These are phyloP conservation scores for Bryconaethiops microstoma DNA, from an alignment of 2,797 vertebrate species.

Conservation along the genomic window DNA sequence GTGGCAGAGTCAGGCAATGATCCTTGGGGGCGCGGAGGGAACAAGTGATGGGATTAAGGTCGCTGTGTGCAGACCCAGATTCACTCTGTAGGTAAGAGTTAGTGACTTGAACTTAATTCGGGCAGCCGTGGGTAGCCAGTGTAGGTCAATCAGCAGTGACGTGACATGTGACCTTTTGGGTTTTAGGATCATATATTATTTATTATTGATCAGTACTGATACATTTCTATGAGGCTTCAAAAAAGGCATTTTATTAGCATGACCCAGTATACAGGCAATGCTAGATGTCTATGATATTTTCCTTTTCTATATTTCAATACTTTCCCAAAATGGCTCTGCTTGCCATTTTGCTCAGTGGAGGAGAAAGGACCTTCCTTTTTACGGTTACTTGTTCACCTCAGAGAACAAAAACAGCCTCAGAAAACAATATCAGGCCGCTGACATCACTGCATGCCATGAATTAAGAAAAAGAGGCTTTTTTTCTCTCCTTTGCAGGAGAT, in stretches of 20 bases:
- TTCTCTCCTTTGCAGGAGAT: conserved; percentile 68
- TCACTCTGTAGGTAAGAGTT: too few species aligned
- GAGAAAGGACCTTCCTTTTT: conserved; percentile 26
- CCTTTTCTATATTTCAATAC: neutral
- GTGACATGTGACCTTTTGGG: too few species aligned
- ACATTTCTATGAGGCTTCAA: too few species aligned
- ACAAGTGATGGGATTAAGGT: too few species aligned
- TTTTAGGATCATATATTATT: too few species aligned
- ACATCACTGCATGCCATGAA: conserved; percentile 62
- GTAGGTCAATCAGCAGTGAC: too few species aligned
- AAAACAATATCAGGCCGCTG: conserved; percentile 50
- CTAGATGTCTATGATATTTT: neutral
- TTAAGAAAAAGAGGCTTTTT: conserved; percentile 64
- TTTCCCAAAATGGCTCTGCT: neutral
- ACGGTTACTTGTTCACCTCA: conserved; percentile 60
- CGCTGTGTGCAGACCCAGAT: too few species aligned
- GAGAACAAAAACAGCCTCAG: conserved; percentile 59
- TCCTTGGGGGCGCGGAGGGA: too few species aligned
- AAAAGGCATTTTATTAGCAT: neutral
- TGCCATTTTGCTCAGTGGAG: conserved; percentile 21
- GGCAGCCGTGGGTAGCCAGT: too few species aligned
- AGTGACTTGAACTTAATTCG: too few species aligned
- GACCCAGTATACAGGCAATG: neutral
- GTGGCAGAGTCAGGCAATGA: too few species aligned
- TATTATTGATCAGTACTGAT: too few species aligned